Base-by-base conservation (phyloP, 2,797 vertebrate genomes). In the Pseudomugil tenellus region DNA sequence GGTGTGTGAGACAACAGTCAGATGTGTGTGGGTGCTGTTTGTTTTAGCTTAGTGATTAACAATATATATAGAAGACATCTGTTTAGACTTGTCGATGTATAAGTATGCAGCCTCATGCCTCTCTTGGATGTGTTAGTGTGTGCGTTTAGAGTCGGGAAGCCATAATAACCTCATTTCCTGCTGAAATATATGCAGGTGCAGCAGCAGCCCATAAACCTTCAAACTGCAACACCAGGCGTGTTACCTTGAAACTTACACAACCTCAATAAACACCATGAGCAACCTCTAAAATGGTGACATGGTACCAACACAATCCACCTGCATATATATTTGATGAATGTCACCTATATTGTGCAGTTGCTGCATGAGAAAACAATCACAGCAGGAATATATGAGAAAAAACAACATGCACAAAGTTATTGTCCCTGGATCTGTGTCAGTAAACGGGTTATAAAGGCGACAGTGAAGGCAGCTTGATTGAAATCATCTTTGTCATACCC, bases 81-180 rank as follows among this genome's bases (percentile, higher is more conserved):
- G 85, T 79, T 82, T 54, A 12, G 67, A 76, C 73, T 76, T 79
- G 79, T 76, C 60, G 63, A 2, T 80, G 74, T 77, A 72, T 71
- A 74, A 71, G 62, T 77, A 81, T 87, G 84, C 81, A 74, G n/a
- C 79, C 58, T 82, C 84, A 86, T 52, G 81, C 66, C 61, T 74
- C 66, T 58, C 48, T 56, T 34, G 17, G 26, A 39, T 34, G 67
- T 46, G 64, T 70, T 67, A 68, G 66, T 66, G 73, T 68, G 55
- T 46, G 63, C 34, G 72, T 78, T n/a, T 76, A 49, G 41, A 41
- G 67, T 53, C 25, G 17, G 48, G 79, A 55, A 73, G 67, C 63
- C 59, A 34, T 87, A 85, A 89, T 80, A 81, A 85, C 84, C 87
- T 81, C 29, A 83, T 82, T 84, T 87, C 83, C 86, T 74, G 71